These are phyloP conservation scores for Pontoporia blainvillei DNA, from an alignment of 2,113 vertebrate genomes.

Conservation along the genomic window DNA sequence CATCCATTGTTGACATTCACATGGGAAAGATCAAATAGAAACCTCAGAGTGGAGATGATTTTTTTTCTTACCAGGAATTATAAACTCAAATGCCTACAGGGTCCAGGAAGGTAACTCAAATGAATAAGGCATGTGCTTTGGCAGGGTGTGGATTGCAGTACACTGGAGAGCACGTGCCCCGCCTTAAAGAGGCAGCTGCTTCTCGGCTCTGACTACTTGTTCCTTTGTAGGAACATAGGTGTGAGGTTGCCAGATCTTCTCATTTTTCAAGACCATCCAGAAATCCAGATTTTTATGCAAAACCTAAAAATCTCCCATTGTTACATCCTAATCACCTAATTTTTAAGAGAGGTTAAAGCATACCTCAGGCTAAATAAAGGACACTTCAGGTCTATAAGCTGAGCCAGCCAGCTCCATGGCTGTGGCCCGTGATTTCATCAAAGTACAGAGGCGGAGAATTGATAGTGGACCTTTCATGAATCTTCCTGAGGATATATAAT, in stretches of 20 bases:
- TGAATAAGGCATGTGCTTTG: neutral
- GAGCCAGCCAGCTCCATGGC: neutral
- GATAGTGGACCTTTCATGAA: neutral
- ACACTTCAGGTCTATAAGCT: neutral
- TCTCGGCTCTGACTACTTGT: neutral
- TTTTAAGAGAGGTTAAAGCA: neutral
- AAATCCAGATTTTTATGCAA: neutral
- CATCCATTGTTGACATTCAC: neutral
- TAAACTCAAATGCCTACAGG: neutral
- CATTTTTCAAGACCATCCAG: neutral
- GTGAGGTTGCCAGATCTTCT: neutral
- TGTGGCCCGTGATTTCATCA: rapidly evolving
- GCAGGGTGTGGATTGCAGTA: rapidly evolving
- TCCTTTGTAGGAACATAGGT: neutral
- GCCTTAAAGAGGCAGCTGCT: neutral
- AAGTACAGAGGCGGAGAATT: neutral
- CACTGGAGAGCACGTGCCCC: rapidly evolving
- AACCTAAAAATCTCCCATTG: neutral
- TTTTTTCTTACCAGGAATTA: neutral
- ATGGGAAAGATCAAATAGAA: neutral
- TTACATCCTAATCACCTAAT: neutral
- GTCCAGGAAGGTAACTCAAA: neutral
- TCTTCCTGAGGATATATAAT: neutral
- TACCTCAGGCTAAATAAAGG: neutral
- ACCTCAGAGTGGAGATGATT: neutral